Evolutionary conservation across 2,888 invertebrate species (phyloP).

Genomic region (Noctua fimbriata): DNA sequence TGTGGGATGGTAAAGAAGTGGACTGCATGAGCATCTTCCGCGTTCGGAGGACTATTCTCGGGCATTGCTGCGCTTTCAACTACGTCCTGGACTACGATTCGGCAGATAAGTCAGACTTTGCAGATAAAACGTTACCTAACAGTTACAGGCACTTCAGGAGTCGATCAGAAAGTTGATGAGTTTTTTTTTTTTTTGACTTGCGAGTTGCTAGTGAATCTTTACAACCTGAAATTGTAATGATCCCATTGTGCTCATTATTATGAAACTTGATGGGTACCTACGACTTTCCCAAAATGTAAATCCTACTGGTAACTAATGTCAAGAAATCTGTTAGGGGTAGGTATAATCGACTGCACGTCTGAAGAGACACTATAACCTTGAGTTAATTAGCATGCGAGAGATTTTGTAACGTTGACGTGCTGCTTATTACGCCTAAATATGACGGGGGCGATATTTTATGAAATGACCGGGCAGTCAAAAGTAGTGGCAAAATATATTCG

Average conservation of each 20-base stretch:
- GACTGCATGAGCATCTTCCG: slow-evolving; percentile 85
- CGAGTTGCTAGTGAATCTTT: background rate
- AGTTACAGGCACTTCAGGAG: background rate
- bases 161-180: background rate
- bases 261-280: background rate
- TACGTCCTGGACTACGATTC: slow-evolving; percentile 79
- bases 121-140: background rate
- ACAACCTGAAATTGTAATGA: background rate
- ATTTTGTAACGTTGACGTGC: no score
- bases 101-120: slow-evolving; percentile 64
- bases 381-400: background rate
- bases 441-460: no score
- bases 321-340: background rate
- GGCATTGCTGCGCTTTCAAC: slow-evolving; percentile 91
- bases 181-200: no score
- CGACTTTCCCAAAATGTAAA: background rate
- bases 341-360: background rate
- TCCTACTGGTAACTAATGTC: background rate
- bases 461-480: no score
- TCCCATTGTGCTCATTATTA: background rate
- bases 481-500: no score
- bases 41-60: slow-evolving; percentile 87
- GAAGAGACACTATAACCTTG: no score
- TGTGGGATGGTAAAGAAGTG: slow-evolving; percentile 80
- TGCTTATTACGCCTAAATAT: no score